Evolutionary conservation across 2,888 invertebrate species (phyloP), one percentile per base, ranked within the genome.

Genomic region (Ypsolopha scabrella): DNA sequence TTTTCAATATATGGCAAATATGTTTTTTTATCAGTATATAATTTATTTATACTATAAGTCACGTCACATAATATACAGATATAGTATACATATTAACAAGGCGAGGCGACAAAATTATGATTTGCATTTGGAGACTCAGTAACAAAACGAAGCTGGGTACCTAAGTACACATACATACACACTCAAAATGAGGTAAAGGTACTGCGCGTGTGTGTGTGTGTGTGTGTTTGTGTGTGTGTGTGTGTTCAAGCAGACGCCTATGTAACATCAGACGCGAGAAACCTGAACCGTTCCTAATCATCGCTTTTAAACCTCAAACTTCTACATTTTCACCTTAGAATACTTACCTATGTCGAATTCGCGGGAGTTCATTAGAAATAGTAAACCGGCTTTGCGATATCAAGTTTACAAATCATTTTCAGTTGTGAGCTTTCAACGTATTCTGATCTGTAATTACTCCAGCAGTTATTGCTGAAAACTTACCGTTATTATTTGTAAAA

Each of bases 291-390:
- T 62, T 68, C 61, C 62, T 70, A 71, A 68, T 72, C 67, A 71
- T 72, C 65, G 62, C 65, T 62, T 67, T 70, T 68, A 66, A 69
- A 68, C 70, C 68, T 62, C 72, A 72, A 63, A 64, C 60, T 60
- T 67, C 59, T 64, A 63, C 60, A 60, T 65, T 65, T 61, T 62
- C 65, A 54, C 55, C 59, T 53, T 51, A 57, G 39, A 39, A 49
- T 49, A 49, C 39, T 39, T 39, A 49, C 49, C 9, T 44, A 13
- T 13, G 14, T 14, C 44, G 7, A 13, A n/a, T 48, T 49, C 49
- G 46, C 13, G 45, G 39, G 64, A 61, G 70, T 71, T 80, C 78
- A 79, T 79, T 80, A 78, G 78, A 72, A 80, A 79, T 74, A 72
- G 75, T 75, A 80, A 72, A 76, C 75, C 76, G 65, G 62, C 69